These are phyloP conservation scores for Enteromius argenteus DNA, from an alignment of 2,797 vertebrate species.

Conservation along the genomic window DNA sequence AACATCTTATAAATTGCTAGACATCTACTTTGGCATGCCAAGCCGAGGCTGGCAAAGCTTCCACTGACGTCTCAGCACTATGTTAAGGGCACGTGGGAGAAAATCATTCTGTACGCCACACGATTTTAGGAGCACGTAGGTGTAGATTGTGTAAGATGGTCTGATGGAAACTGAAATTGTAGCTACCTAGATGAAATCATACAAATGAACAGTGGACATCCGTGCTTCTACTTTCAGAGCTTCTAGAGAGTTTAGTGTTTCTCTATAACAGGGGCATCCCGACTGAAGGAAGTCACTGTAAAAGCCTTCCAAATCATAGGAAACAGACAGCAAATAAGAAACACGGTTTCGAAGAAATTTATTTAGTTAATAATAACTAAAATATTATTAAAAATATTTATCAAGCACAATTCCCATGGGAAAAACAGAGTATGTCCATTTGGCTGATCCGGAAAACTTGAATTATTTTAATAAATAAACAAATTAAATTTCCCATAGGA, in stretches of 20 bases:
- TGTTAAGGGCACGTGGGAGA: conserved; percentile 52
- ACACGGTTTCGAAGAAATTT: not conserved
- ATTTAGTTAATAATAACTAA: too few species aligned
- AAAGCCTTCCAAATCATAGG: not conserved
- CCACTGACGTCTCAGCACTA: conserved; percentile 38
- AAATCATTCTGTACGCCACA: conserved; percentile 36
- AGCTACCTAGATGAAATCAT: conserved; percentile 5
- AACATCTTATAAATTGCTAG: conserved; percentile 50
- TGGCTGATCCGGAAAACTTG: not conserved
- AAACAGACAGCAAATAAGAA: not conserved
- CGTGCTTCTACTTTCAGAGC: not conserved
- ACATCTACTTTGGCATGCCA: conserved; percentile 21
- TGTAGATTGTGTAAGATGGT: conserved; percentile 24
- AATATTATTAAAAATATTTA: not conserved
- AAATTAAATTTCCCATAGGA: not conserved
- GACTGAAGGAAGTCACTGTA: not conserved
- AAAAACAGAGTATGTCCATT: not conserved
- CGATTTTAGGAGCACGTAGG: conserved; percentile 28
- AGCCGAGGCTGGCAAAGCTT: conserved; percentile 43
- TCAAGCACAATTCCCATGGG: not conserved
- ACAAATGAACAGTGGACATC: not conserved
- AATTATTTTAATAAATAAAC: not conserved
- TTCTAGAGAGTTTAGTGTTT: not conserved
- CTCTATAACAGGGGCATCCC: not conserved
- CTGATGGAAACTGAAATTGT: conserved; percentile 23